Conservation (phyloP, 2,113 vertebrate species). For the Platysteira castanea region DNA sequence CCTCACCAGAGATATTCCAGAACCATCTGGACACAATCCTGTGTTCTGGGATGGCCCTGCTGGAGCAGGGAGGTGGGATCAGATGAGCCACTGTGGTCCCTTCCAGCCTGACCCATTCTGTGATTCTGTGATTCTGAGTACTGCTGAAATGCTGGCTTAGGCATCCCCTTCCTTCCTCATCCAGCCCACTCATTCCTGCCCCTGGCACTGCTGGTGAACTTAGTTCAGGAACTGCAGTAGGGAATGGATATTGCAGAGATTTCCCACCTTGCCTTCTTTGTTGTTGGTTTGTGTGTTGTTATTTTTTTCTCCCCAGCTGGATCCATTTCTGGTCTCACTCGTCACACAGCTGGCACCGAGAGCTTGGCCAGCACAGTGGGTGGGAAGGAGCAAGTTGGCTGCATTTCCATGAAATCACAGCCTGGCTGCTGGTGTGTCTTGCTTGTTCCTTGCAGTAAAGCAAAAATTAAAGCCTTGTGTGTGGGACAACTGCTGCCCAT, state of each 20-base stretch:
- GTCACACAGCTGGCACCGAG: background rate
- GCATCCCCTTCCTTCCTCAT: background rate
- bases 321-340: background rate
- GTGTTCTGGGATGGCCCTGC: background rate
- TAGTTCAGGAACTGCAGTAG: background rate
- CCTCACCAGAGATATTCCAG: background rate
- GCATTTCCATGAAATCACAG: background rate
- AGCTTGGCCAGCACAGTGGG: background rate
- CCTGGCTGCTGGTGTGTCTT: background rate
- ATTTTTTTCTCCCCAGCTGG: background rate
- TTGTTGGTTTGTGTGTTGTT: background rate
- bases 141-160: background rate
- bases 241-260: background rate
- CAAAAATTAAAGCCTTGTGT: background rate
- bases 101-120: background rate
- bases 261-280: background rate
- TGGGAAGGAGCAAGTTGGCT: background rate
- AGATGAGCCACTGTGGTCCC: background rate
- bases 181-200: background rate
- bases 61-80: background rate
- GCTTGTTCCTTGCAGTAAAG: background rate
- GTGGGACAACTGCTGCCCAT: background rate
- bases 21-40: rapidly evolving
- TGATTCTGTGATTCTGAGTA: background rate
- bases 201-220: background rate